phyloP scores from a whole-genome alignment of 2,113 vertebrate species.

The Ptychochromis oligacanthus region DNA sequence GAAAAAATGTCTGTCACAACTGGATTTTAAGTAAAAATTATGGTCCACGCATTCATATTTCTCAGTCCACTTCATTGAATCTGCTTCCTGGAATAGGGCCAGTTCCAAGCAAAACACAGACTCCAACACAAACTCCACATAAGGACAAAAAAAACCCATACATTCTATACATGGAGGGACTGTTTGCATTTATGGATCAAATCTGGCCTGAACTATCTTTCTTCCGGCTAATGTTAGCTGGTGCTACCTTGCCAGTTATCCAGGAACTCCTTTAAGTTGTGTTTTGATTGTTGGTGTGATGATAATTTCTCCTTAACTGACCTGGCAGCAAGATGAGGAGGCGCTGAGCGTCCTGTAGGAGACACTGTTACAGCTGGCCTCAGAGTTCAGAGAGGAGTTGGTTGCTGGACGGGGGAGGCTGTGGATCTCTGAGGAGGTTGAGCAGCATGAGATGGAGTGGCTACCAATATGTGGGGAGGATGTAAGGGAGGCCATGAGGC shows the following conservation, averaged over 20 bases:
- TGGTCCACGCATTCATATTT: too few relatives aligned
- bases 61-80: too few relatives aligned
- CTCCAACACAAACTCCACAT: too few relatives aligned
- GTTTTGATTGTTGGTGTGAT: background rate
- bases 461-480: slow-evolving; percentile 77
- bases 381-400: slow-evolving; percentile 76
- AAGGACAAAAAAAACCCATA: too few relatives aligned
- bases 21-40: too few relatives aligned
- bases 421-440: slow-evolving; percentile 76
- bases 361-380: slow-evolving; percentile 56
- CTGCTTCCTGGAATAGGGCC: too few relatives aligned
- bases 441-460: slow-evolving; percentile 61
- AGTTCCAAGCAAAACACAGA: background rate
- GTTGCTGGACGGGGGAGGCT: slow-evolving; percentile 60
- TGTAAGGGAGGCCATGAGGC: slow-evolving; percentile 89
- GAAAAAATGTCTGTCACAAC: too few relatives aligned
- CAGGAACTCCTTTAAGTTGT: background rate
- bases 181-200: background rate
- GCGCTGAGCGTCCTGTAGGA: slow-evolving; percentile 72
- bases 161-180: too few relatives aligned
- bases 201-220: background rate
- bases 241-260: background rate
- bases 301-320: slow-evolving; percentile 8
- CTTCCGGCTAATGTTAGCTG: background rate
- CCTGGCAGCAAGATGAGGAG: slow-evolving; percentile 60